These are phyloP conservation scores for Netelia virgata DNA, from an alignment of 2,888 invertebrate species.

Conservation along the genomic window DNA sequence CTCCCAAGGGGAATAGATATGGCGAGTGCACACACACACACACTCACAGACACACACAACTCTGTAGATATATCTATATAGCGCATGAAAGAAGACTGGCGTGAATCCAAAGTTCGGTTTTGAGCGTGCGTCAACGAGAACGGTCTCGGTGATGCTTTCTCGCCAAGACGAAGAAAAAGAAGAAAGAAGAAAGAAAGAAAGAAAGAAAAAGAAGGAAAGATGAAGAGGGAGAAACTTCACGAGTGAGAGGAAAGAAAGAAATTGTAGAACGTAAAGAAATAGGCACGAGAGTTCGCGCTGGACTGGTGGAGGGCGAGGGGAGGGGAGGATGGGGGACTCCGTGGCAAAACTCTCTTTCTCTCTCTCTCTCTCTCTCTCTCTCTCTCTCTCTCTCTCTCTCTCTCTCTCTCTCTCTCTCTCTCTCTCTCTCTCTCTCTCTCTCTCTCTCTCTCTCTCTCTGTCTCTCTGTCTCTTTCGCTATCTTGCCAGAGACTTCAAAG, in stretches of 20 bases:
- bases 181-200: background rate
- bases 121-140: slow-evolving; percentile 47
- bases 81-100: slow-evolving; percentile 48
- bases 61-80: slow-evolving; percentile 13
- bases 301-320: background rate
- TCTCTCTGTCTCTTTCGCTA: too few relatives aligned
- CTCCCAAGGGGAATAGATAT: slow-evolving; percentile 58
- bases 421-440: background rate
- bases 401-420: background rate
- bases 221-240: slow-evolving; percentile 37
- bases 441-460: background rate
- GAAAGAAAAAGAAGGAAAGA: slow-evolving; percentile 28
- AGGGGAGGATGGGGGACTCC: background rate
- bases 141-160: slow-evolving; percentile 38
- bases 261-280: slow-evolving; percentile 46
- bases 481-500: slow-evolving; percentile 33
- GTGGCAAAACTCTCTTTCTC: background rate
- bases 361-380: too few relatives aligned
- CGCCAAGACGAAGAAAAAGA: slow-evolving; percentile 3
- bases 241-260: slow-evolving; percentile 19
- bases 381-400: background rate
- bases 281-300: slow-evolving; percentile 6
- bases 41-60: background rate
- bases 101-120: slow-evolving; percentile 58
- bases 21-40: background rate